These are phyloP conservation scores for Agonopterix arenella DNA, from an alignment of 2,888 invertebrate species.

Conservation along the genomic window DNA sequence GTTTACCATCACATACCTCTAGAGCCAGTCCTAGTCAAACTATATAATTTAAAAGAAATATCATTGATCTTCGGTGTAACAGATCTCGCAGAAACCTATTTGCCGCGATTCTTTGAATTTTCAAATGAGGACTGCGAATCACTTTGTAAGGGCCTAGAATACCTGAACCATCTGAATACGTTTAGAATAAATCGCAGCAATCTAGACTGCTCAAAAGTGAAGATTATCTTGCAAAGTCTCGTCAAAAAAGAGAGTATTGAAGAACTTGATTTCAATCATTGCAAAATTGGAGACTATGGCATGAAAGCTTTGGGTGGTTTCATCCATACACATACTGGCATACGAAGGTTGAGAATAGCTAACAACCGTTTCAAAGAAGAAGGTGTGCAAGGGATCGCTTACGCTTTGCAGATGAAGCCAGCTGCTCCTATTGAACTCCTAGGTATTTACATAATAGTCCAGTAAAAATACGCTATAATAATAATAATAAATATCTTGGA, in stretches of 20 bases:
- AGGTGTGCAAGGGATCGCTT: slow-evolving; percentile 73
- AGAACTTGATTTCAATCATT: slow-evolving; percentile 81
- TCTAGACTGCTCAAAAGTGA: slow-evolving; percentile 76
- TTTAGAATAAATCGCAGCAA: slow-evolving; percentile 78
- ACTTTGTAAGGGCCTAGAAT: slow-evolving; percentile 69
- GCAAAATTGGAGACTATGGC: slow-evolving; percentile 78
- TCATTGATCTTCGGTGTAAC: slow-evolving; percentile 58
- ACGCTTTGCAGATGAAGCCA: slow-evolving; percentile 68
- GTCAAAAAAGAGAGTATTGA: slow-evolving; percentile 68
- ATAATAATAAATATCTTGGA: too few relatives aligned
- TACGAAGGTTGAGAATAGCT: slow-evolving; percentile 68
- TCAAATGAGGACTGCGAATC: slow-evolving; percentile 76
- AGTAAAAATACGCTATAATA: too few relatives aligned
- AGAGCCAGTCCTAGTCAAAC: slow-evolving; percentile 63
- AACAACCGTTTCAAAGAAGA: slow-evolving; percentile 74
- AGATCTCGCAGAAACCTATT: slow-evolving; percentile 69
- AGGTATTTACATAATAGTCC: slow-evolving; percentile 27
- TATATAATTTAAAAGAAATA: slow-evolving; percentile 73
- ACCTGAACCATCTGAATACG: slow-evolving; percentile 61
- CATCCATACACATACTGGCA: slow-evolving; percentile 57
- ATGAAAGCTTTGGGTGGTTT: slow-evolving; percentile 80
- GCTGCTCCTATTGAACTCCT: slow-evolving; percentile 64
- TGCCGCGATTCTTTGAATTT: slow-evolving; percentile 78
- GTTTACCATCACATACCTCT: slow-evolving; percentile 78
- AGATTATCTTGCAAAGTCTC: slow-evolving; percentile 73